Base-by-base conservation (phyloP, 1,140 invertebrate genomes). In the Eciton burchellii region DNA sequence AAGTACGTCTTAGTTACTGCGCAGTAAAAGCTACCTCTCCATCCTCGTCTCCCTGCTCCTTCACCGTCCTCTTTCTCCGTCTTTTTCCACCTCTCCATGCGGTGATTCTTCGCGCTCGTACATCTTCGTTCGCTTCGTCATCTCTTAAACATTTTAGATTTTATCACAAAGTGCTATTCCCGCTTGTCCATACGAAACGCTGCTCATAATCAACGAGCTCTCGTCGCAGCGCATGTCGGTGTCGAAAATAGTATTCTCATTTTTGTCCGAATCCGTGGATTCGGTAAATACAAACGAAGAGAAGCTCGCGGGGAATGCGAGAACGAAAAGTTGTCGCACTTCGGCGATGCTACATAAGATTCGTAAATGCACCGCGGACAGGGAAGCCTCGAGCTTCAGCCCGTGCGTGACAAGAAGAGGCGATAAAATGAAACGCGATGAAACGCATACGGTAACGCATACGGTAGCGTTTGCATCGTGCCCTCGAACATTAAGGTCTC, bases 1-100 rank as follows among this genome's bases (percentile, higher is more conserved):
- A 88, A 89, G 85, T 91, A 89, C 89, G 83, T 89, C 90, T 91
- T 89, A 90, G 85, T 90, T 89, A 86, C 84, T 74, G 84, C 85
- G 49, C 74, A 85, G 84, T 81, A 71, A 88, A 83, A 87, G 76
- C 71, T 76, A 79, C 60, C 84, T 71, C 66, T 66, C 57, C 54
- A 45, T 63, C 62, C 26, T 74, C 72, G 41, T 60, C 24, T 54
- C 45, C 52, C n/a, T 52, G 24, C 52, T 9, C 43, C 60, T 41
- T n/a, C 41, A 24, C 21, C 57, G 24, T 47, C 26, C 26, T 43
- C 62, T 56, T 21, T 70, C 63, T 26, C 24, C 24, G 1, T 54
- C 24, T 54, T 19, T 56, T 45, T 43, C 54, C 19, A 54, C 47
- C 60, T 41, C 60, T 35, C 60, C 63, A 41, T 45, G 71, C 60